phyloP scores from a whole-genome alignment of 2,113 vertebrate species.

The Pteruthius melanotis region DNA sequence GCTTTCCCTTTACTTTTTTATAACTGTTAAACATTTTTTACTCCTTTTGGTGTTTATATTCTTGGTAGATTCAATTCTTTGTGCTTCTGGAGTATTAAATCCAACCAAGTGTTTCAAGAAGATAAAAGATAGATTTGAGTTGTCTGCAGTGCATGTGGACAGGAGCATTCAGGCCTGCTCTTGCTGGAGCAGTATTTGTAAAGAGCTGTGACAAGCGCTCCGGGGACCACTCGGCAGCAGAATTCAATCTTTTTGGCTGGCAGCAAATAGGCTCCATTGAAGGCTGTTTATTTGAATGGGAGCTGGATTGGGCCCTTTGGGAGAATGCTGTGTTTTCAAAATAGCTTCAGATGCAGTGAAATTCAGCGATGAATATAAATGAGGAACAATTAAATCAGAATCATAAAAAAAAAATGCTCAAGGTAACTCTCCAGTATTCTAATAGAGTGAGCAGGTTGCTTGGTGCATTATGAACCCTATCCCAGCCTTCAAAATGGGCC shows the following conservation, averaged over 20 bases:
- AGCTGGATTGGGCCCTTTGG: slow-evolving; percentile 47
- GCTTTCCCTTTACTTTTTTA: neutral
- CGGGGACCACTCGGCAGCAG: slow-evolving; percentile 13
- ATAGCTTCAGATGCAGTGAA: slow-evolving; percentile 38
- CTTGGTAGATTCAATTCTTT: neutral
- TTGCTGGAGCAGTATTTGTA: slow-evolving; percentile 33
- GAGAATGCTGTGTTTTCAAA: slow-evolving; percentile 33
- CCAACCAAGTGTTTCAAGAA: neutral
- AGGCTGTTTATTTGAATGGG: slow-evolving; percentile 64
- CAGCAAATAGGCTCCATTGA: slow-evolving; percentile 56
- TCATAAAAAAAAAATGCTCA: neutral
- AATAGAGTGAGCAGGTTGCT: neutral
- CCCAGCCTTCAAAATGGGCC: neutral
- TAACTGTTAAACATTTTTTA: neutral
- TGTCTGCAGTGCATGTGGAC: slow-evolving; percentile 4
- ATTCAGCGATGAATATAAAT: slow-evolving; percentile 52
- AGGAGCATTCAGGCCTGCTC: slow-evolving; percentile 10
- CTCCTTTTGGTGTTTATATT: neutral
- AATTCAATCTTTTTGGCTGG: slow-evolving; percentile 58
- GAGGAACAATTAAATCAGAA: slow-evolving; percentile 48
- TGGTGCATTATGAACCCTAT: neutral
- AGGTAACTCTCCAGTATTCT: neutral
- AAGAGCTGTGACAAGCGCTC: slow-evolving; percentile 43
- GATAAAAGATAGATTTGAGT: neutral
- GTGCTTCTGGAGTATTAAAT: neutral